Evolutionary conservation across 2,888 invertebrate species (phyloP).

Genomic region (Chorisops tibialis): DNA sequence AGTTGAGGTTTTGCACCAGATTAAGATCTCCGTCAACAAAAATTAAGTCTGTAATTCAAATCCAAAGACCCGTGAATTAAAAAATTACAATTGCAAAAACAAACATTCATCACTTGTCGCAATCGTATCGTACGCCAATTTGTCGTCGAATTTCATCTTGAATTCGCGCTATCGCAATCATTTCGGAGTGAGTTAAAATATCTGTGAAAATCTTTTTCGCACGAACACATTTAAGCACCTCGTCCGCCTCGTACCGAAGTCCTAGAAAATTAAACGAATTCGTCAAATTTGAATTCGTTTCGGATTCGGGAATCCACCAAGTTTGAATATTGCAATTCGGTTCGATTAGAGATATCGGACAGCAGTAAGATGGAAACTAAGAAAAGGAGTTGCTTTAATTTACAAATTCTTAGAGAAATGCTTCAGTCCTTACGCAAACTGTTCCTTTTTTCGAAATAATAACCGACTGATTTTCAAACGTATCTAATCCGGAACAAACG

Average conservation of each 20-base stretch:
- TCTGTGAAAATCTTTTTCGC: slow-evolving; percentile 64
- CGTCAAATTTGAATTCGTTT: slow-evolving; percentile 58
- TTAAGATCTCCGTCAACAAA: too few species aligned
- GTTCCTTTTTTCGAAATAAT: slow-evolving; percentile 39
- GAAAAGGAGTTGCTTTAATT: slow-evolving; percentile 29
- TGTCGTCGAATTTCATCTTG: slow-evolving; percentile 68
- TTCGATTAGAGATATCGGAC: slow-evolving; percentile 61
- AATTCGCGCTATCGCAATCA: slow-evolving; percentile 62
- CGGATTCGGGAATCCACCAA: slow-evolving; percentile 60
- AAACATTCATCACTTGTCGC: slow-evolving; percentile 33
- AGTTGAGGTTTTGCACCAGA: too few species aligned
- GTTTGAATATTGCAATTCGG: slow-evolving; percentile 58
- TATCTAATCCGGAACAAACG: slow-evolving; percentile 39
- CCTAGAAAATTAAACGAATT: slow-evolving; percentile 73
- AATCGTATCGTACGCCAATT: slow-evolving; percentile 59
- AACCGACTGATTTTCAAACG: slow-evolving; percentile 38
- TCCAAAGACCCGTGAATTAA: too few species aligned
- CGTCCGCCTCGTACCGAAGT: slow-evolving; percentile 69
- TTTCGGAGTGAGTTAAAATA: slow-evolving; percentile 62
- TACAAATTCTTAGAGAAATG: background rate
- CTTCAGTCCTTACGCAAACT: slow-evolving; percentile 37
- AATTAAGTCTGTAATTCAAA: too few species aligned
- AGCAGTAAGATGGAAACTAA: slow-evolving; percentile 62
- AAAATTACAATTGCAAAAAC: too few species aligned
- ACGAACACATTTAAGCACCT: slow-evolving; percentile 66